Percentiles rank a stretch among this genome's conserved stretches.
These are phyloP conservation scores for Cepphus grylle DNA, from an alignment of 2,113 vertebrate species.

Conservation along the genomic window DNA sequence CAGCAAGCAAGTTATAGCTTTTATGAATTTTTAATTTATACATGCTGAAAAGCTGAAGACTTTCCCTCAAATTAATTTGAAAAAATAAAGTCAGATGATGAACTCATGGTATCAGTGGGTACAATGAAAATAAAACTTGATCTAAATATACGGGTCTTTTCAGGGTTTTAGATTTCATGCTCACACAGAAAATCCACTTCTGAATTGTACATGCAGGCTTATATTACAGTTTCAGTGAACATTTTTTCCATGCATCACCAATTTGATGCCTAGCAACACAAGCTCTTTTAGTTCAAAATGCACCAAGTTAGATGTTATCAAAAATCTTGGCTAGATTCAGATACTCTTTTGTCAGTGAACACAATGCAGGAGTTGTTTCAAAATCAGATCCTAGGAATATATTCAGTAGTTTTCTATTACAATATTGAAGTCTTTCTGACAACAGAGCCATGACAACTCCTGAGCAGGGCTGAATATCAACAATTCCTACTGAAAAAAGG, in stretches of 20 bases:
- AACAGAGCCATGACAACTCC: neutral
- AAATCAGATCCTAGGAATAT: slow-evolving; percentile 46
- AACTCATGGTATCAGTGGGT: neutral
- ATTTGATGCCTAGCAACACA: slow-evolving; percentile 67
- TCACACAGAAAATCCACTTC: neutral
- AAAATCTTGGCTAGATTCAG: slow-evolving; percentile 53
- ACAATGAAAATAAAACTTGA: neutral
- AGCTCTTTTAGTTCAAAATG: slow-evolving; percentile 61
- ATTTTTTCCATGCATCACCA: slow-evolving; percentile 50
- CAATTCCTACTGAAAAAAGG: neutral
- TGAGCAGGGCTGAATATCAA: neutral
- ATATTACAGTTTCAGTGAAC: slow-evolving; percentile 36
- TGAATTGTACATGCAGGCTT: slow-evolving; percentile 20
- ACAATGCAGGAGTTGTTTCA: slow-evolving; percentile 47
- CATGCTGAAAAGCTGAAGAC: neutral
- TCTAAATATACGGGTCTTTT: neutral
- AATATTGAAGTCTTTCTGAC: slow-evolving; percentile 25
- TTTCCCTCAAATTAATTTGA: neutral
- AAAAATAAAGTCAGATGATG: neutral
- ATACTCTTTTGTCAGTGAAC: slow-evolving; percentile 42
- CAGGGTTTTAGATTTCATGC: neutral
- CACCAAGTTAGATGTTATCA: slow-evolving; percentile 48
- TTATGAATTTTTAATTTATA: neutral
- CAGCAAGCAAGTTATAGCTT: neutral
- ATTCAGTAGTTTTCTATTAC: slow-evolving; percentile 24